These are phyloP conservation scores for Cryptosula pallasiana DNA, from an alignment of 2,888 invertebrate species.

Conservation along the genomic window DNA sequence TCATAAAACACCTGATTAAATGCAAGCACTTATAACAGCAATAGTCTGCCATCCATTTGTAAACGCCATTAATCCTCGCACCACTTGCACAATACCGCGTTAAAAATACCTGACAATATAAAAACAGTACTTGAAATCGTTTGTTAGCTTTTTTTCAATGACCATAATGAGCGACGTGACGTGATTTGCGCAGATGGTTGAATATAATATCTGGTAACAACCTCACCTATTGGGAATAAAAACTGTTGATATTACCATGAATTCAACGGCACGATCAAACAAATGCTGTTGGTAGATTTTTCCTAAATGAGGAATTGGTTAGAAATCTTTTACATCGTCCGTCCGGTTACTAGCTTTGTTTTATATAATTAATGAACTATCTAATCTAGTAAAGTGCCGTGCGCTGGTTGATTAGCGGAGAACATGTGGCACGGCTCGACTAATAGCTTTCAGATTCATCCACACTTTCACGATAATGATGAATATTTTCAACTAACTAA, in stretches of 20 bases:
- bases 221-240: not conserved
- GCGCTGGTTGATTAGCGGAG: not conserved
- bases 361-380: not conserved
- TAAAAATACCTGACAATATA: too few species aligned
- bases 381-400: not conserved
- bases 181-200: too few species aligned
- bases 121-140: too few species aligned
- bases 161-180: too few species aligned
- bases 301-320: too few species aligned
- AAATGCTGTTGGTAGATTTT: not conserved
- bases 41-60: not conserved
- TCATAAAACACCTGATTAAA: conserved; percentile 23
- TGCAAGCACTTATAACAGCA: not conserved
- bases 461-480: not conserved
- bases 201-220: too few species aligned
- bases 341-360: not conserved
- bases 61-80: not conserved
- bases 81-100: not conserved
- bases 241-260: not conserved
- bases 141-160: too few species aligned
- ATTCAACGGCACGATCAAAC: not conserved
- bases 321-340: not conserved
- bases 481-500: not conserved
- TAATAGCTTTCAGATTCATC: not conserved
- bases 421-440: not conserved